Conservation (phyloP, 2,113 vertebrate genomes). For the Hyla sarda region DNA sequence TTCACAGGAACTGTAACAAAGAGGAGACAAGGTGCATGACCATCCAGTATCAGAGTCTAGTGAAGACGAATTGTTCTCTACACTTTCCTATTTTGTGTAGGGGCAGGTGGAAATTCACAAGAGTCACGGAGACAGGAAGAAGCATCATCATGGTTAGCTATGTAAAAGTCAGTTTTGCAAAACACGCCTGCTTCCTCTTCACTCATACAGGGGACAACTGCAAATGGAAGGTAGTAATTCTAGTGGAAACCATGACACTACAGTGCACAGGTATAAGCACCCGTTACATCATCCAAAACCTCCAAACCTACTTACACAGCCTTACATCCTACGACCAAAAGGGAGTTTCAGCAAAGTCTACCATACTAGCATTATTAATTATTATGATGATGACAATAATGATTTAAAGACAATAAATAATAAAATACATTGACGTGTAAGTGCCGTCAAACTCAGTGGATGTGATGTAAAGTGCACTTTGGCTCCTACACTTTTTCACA, state of each 20-base stretch:
- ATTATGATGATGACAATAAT: neutral
- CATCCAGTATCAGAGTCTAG: conserved; percentile 69
- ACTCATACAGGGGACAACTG: conserved; percentile 65
- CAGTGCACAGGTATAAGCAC: conserved; percentile 65
- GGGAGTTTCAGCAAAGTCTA: neutral
- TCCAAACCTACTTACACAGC: neutral
- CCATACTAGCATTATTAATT: neutral
- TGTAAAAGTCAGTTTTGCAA: conserved; percentile 40
- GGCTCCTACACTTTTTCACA: too few species aligned
- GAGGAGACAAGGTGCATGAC: conserved; percentile 73
- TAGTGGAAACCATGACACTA: conserved; percentile 72
- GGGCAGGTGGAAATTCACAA: conserved; percentile 78
- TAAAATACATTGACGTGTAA: neutral
- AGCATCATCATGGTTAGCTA: conserved; percentile 78
- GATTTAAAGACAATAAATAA: neutral
- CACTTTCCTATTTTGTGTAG: conserved; percentile 69
- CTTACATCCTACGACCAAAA: neutral
- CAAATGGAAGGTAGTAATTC: conserved; percentile 55
- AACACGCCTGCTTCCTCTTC: conserved; percentile 82
- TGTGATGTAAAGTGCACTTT: too few species aligned
- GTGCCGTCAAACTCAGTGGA: neutral
- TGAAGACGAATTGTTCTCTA: conserved; percentile 64
- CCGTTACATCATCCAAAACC: conserved; percentile 36
- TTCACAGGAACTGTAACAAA: conserved; percentile 72
- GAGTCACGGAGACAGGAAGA: conserved; percentile 82